A percentile compares a stretch with the other conserved stretches of the same genome.
These are phyloP conservation scores for Dasypolia templi DNA, from an alignment of 2,888 invertebrate genomes.

Conservation along the genomic window DNA sequence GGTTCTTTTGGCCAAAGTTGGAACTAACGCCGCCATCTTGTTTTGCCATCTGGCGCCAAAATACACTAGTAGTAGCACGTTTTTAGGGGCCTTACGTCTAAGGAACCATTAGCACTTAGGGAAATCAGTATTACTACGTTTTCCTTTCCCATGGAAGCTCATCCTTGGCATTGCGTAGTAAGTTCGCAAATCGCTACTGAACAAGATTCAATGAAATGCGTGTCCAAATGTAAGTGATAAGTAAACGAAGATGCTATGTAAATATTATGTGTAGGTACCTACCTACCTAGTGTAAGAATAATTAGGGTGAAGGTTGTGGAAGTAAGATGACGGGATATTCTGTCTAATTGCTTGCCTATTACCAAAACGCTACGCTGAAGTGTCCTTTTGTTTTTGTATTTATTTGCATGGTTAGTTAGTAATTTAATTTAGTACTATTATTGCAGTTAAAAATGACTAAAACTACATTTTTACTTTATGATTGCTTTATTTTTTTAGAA, in stretches of 20 bases:
- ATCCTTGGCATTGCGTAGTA: constrained; percentile 13
- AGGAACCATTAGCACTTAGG: constrained; percentile 1
- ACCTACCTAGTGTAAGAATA: background rate
- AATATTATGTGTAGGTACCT: constrained; percentile 6
- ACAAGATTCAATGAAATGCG: constrained; percentile 32
- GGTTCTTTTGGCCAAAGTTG: too few relatives aligned
- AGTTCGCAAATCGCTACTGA: constrained; percentile 26
- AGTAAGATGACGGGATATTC: background rate
- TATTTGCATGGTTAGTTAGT: background rate
- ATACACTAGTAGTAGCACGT: too few relatives aligned
- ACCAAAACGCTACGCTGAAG: background rate
- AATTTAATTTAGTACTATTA: too few relatives aligned
- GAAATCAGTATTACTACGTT: constrained; percentile 20
- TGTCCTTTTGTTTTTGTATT: background rate
- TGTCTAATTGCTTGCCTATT: background rate
- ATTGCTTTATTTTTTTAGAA: background rate
- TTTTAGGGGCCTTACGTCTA: background rate
- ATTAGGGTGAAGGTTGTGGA: background rate
- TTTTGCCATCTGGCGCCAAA: too few relatives aligned
- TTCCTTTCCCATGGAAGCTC: constrained; percentile 38
- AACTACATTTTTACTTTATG: background rate
- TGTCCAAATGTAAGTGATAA: constrained; percentile 21
- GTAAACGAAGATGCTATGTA: constrained; percentile 19
- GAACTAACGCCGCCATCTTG: too few relatives aligned
- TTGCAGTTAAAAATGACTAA: too few relatives aligned